Conservation (phyloP, 2,113 vertebrate species). For the Phodopus roborovskii region DNA sequence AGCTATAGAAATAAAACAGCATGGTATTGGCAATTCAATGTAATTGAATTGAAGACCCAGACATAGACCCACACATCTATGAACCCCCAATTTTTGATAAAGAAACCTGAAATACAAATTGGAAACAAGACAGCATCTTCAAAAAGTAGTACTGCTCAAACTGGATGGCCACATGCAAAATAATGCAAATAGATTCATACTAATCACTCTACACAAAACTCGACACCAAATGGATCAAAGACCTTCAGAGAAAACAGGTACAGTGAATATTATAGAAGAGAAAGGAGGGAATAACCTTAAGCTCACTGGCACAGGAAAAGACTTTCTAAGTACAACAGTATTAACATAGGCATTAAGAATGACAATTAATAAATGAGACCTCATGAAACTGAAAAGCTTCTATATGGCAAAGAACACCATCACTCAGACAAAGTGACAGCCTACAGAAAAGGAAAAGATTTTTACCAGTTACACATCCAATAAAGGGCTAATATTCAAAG, state of each 20-base stretch:
- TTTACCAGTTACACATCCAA: neutral
- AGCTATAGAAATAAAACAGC: neutral
- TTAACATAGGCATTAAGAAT: neutral
- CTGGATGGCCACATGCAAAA: too few relatives aligned
- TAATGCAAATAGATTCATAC: too few relatives aligned
- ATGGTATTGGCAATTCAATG: neutral
- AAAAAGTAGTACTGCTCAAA: too few relatives aligned
- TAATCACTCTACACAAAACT: too few relatives aligned
- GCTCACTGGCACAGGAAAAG: neutral
- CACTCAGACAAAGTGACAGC: neutral
- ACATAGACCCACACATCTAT: neutral
- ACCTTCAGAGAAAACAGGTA: too few relatives aligned
- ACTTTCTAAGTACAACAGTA: neutral
- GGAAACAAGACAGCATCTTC: too few relatives aligned
- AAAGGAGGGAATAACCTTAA: too few relatives aligned
- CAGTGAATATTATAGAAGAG: too few relatives aligned
- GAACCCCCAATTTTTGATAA: too few relatives aligned
- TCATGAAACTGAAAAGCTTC: neutral
- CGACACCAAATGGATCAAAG: too few relatives aligned
- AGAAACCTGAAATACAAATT: too few relatives aligned
- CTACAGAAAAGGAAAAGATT: neutral
- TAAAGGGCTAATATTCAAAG: neutral
- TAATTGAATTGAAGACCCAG: neutral
- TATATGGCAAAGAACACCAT: neutral
- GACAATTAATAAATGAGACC: neutral